These are phyloP conservation scores for Fabriciana adippe DNA, from an alignment of 2,888 invertebrate genomes.

Conservation along the genomic window DNA sequence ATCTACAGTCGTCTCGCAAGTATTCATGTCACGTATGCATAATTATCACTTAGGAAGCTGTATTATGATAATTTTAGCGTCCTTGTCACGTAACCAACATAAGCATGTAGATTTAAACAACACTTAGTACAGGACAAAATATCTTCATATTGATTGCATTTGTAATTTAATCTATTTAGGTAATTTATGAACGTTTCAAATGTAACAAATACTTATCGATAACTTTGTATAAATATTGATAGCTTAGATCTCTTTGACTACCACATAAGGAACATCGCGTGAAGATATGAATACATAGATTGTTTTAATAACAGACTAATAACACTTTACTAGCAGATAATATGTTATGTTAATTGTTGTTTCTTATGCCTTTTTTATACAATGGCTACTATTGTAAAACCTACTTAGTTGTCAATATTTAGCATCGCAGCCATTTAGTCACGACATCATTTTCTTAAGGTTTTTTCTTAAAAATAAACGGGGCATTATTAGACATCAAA, in stretches of 20 bases:
- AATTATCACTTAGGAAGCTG: conserved; percentile 51
- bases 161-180: conserved; percentile 3
- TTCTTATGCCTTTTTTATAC: no score
- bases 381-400: no score
- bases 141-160: conserved; percentile 7
- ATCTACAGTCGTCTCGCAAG: conserved; percentile 38
- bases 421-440: no score
- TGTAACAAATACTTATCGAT: no score
- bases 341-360: background rate
- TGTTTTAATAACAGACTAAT: background rate
- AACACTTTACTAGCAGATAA: background rate
- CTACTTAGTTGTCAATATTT: no score
- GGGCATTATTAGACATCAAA: no score
- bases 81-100: conserved; percentile 30
- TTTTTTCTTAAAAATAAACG: no score
- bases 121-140: background rate
- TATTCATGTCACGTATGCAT: conserved; percentile 52
- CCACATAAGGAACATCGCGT: conserved; percentile 1
- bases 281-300: background rate
- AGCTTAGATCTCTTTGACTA: background rate
- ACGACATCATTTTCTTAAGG: no score
- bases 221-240: no score
- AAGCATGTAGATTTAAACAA: conserved; percentile 21
- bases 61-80: conserved; percentile 34
- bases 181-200: background rate